phyloP scores from a whole-genome alignment of 2,888 invertebrate genomes.

The Lasius fuliginosus region DNA sequence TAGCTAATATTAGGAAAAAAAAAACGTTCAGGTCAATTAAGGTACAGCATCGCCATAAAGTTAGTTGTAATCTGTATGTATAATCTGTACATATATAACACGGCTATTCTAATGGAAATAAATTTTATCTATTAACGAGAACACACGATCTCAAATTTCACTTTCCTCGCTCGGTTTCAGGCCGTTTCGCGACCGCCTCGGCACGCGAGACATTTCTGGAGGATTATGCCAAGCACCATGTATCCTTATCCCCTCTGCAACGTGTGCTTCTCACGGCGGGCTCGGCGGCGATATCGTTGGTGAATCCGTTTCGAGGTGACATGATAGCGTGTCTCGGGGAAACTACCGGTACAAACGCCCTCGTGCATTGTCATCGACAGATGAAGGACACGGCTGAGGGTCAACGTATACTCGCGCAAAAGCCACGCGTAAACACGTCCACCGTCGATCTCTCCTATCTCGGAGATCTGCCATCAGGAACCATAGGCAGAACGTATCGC shows the following conservation, averaged over 20 bases:
- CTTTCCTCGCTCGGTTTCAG: conserved; percentile 77
- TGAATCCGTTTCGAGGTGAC: conserved; percentile 94
- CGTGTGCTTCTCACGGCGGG: conserved; percentile 93
- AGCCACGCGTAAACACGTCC: conserved; percentile 95
- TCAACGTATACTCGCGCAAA: conserved; percentile 90
- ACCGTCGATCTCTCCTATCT: conserved; percentile 93
- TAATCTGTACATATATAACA: conserved; percentile 47
- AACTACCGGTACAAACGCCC: conserved; percentile 92
- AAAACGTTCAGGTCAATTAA: conserved; percentile 33
- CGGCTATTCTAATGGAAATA: conserved; percentile 62
- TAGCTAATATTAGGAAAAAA: conserved; percentile 61
- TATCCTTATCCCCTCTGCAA: conserved; percentile 89
- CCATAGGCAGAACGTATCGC: conserved; percentile 95
- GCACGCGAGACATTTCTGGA: conserved; percentile 87
- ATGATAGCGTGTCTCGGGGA: conserved; percentile 98
- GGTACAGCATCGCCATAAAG: conserved; percentile 23
- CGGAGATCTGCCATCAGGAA: conserved; percentile 91
- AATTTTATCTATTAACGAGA: conserved; percentile 66
- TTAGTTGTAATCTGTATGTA: conserved; percentile 50
- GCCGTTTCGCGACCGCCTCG: conserved; percentile 69
- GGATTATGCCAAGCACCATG: conserved; percentile 67
- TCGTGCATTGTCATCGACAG: conserved; percentile 90
- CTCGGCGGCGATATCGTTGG: conserved; percentile 93
- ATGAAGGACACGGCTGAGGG: conserved; percentile 95
- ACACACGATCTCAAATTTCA: conserved; percentile 55